A percentile compares a stretch with the other conserved stretches of the same genome.
These are phyloP conservation scores for Caenorhabditis sp. DNA, from an alignment of 2,888 invertebrate species.

Conservation along the genomic window DNA sequence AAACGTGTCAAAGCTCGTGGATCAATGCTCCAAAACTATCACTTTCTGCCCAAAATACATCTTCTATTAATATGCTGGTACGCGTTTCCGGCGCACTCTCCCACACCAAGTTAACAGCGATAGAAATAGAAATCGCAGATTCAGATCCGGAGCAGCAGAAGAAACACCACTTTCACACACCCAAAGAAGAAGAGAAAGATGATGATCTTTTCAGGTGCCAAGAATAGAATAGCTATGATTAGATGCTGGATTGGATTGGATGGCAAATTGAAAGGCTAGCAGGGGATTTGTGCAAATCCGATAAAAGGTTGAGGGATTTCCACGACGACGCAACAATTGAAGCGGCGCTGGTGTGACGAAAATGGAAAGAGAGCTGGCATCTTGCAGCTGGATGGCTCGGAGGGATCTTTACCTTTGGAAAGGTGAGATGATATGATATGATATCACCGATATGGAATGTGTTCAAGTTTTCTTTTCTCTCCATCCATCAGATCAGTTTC, in stretches of 20 bases:
- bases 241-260: not conserved
- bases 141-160: no score
- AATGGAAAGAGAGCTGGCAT: no score
- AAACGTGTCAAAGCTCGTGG: not conserved
- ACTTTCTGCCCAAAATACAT: not conserved
- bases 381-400: no score
- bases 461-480: no score
- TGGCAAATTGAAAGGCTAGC: slow-evolving; percentile 17
- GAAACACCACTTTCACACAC: slow-evolving; percentile 31
- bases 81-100: slow-evolving; percentile 23
- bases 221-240: slow-evolving; percentile 24
- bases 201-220: slow-evolving; percentile 5
- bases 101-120: slow-evolving; percentile 39
- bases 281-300: slow-evolving; percentile 32
- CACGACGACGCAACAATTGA: not conserved
- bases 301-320: slow-evolving; percentile 40
- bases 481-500: no score
- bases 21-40: not conserved
- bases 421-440: no score
- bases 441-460: no score
- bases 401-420: no score
- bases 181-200: no score
- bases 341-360: no score
- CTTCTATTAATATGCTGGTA: slow-evolving; percentile 23
- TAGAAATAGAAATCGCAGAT: slow-evolving; percentile 28